Base-by-base conservation (phyloP, 2,888 invertebrate genomes). In the Dasypogon diadema region DNA sequence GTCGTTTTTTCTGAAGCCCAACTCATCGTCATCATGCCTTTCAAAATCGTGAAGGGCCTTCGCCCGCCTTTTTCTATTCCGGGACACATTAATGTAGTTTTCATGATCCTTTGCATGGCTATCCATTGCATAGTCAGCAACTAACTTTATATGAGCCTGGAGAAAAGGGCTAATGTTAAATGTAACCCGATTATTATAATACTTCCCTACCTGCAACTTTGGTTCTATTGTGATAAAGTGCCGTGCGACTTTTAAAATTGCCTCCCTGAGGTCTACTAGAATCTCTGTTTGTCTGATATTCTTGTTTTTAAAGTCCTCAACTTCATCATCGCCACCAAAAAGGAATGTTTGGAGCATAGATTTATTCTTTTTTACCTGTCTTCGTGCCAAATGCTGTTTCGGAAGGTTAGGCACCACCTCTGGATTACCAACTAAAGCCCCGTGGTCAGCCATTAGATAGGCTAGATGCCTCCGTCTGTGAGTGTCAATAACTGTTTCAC, bases 261-360 rank as follows among this genome's bases (percentile, higher is more conserved):
- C 95, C 87, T 99, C 98, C 80, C 98, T 90, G 72, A 99, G 89
- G 87, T 99, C 98, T n/a, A 99, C 98, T 79, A 99, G 88, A 82
- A 99, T 93, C 89, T 99, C 99, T 81, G 99, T 99, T 88, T 99
- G 99, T 78, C 95, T 92, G 70, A 99, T 96, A 88, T 99, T 99
- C 87, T 99, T 99, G 77, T 94, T 95, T 84, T 97, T 93, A 12
- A 93, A 88, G 85, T 95, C 94, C 80, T 96, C 95, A 82, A 92
- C 91, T 78, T 89, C 91, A 34, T 78, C 80, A 34, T 84, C 83
- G 83, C 93, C 93, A 42, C 95, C 95, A 87, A 96, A 96, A 18
- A 98, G 87, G 81, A 97, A 90, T 75, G 94, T 89, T 84, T 97
- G 96, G 79, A 98, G 91, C 79, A 97, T 92, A 0, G 97, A 97